Evolutionary conservation across 2,113 vertebrate species (phyloP), one percentile per base, ranked within the genome.

Genomic region (Corythornis cristatus): DNA sequence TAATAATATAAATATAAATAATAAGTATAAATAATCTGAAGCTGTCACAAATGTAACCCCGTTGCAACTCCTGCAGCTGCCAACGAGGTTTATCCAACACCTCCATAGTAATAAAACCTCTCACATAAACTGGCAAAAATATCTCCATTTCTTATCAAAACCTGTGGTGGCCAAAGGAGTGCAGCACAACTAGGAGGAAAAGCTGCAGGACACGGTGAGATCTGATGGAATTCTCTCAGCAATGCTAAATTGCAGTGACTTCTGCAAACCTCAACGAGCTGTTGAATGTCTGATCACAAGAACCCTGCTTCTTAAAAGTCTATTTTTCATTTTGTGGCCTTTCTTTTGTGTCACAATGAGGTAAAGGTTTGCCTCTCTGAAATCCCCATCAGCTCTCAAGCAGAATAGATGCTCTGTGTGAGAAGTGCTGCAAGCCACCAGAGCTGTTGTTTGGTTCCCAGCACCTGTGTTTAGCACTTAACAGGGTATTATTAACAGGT

Each of bases 281-380:
- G 29, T 22, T 50, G n/a, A 29, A 57, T 14, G 15, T 26, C 21
- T 71, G 58, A 48, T 40, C 78, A 51, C 46, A 51, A 73, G 13
- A 76, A 13, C 16, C 2, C 4, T 4, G 26, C 4, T 6, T 1
- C 0, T 43, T 35, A 22, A 4, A 8, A 84, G 58, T 5, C 25
- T 11, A 3, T 6, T 81, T 88, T 58, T 76, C 9, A 19, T 53
- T 53, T 50, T 61, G 17, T 20, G 19, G 31, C 16, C 9, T 58
- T 33, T 90, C 18, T 90, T 6, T 35, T 25, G 12, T 61, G 9
- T 12, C n/a, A 26, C 42, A 57, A 57, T 40, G 48, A 64, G 42
- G 46, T 42, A 22, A 60, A 87, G 33, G 19, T 70, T 28, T 87
- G n/a, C 18, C 22, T 73, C 40, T 86, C 48, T 56, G 45, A 71